Evolutionary conservation across 2,888 invertebrate species (phyloP), one percentile per base, ranked within the genome.

Genomic region (Halictus quadricinctus): DNA sequence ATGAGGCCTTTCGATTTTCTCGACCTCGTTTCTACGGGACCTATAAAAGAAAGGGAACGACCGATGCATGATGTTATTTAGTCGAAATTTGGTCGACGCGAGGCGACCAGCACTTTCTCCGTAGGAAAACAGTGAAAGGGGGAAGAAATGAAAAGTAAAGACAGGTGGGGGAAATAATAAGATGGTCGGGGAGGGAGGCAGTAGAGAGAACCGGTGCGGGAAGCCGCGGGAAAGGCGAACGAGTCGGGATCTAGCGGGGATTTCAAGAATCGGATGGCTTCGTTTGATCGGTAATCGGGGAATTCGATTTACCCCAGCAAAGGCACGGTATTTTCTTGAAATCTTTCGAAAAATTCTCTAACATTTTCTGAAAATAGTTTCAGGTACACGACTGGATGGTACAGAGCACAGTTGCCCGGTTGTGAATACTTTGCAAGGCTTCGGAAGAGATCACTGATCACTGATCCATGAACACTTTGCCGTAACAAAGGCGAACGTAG

Each of bases 171-270:
- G 41, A 8, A 46, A 36, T 18, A 21, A 70, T 12, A 7, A 69
- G 54, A 21, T 5, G 1, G 15, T 3, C 12, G 12, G n/a, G n/a
- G 48, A 13, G 43, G 41, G 29, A 66, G 13, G 21, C 6, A 0
- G 15, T 4, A 29, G 43, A 15, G 36, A 7, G 74, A 15, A 73
- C 15, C 15, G 50, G 0, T 18, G 48, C 25, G 25, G 36, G 6
- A 3, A n/a, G 18, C 43, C 6, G 0, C 18, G 0, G 6, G 18
- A 76, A 18, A 50, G 25, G 50, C n/a, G 48, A 85, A 76, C 8
- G 84, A 70, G 86, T 54, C 85, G 80, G 41, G 7, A 85, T 80
- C 85, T 85, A 64, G 54, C 86, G 80, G 66, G 58, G 21, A 1
- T 12, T 48, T 50, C 21, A 13, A 60, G 69, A 77, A 70, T 10